Evolutionary conservation across 2,113 vertebrate genomes (phyloP), one percentile per base, ranked within the genome.

Genomic region (Bufo gargarizans): DNA sequence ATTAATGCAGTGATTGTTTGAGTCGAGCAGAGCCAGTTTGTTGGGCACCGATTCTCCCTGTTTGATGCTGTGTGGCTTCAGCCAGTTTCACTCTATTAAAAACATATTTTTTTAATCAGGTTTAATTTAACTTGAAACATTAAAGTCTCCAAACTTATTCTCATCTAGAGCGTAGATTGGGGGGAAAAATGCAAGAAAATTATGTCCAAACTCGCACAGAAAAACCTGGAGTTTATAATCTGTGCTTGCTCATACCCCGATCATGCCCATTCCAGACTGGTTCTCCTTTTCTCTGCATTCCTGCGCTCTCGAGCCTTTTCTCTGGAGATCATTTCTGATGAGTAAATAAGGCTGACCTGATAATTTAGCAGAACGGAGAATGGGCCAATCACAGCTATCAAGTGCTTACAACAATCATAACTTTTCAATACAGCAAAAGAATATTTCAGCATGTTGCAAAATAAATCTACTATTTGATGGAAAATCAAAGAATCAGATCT

Each of bases 1-100:
- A 90, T 92, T 91, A 94, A 93, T 94, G 90, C 90, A 86, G 92
- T 89, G 83, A 92, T 94, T 94, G 92, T 93, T 93, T 90, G 90
- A 89, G 67, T 61, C 49, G 83, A 89, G 89, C 90, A 91, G 92
- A 93, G 92, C 87, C 91, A 81, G 87, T 50, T 11, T 67, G 74
- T 33, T 67, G 86, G 88, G 49, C 43, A 55, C 74, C 6, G 71
- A 88, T 91, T 92, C 91, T 83, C 86, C 61, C 89, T 90, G 85
- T 93, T 94, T 94, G 91, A 94, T 93, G 92, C 91, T 67, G 89
- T 3, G 19, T 86, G 86, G 87, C 81, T 92, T 91, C 78, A 89
- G 89, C 88, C 84, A 90, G 81, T 90, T 92, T 86, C 72, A 91
- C 90, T 91, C 88, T 89, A 90, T 91, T 92, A 88, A 91, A 93